Evolutionary conservation across 2,113 vertebrate species (phyloP).

Genomic region (Phyllostomus discolor): DNA sequence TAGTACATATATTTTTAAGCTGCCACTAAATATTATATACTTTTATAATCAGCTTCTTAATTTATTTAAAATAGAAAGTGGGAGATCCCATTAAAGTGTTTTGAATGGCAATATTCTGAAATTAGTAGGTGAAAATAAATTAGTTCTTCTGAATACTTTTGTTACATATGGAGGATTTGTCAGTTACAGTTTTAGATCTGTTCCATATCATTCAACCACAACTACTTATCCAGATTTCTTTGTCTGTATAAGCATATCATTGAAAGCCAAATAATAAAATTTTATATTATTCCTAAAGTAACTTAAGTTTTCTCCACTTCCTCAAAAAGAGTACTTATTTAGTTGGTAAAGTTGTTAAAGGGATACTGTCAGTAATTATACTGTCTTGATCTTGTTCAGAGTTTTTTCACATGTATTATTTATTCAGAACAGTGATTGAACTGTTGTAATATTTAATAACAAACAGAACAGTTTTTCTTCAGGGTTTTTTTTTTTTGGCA

Average conservation of each 20-base stretch:
- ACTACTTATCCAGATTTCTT: neutral
- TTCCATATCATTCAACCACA: neutral
- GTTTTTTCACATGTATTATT: neutral
- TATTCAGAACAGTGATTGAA: neutral
- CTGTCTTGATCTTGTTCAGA: neutral
- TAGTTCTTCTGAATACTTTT: neutral
- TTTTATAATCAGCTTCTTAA: neutral
- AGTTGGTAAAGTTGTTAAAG: neutral
- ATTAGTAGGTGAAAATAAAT: neutral
- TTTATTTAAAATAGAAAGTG: neutral
- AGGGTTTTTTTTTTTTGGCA: neutral
- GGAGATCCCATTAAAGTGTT: neutral
- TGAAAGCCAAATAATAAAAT: neutral
- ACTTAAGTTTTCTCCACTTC: neutral
- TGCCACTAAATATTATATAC: neutral
- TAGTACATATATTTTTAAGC: neutral
- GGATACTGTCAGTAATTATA: neutral
- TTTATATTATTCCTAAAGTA: neutral
- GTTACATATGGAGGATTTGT: neutral
- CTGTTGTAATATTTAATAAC: neutral
- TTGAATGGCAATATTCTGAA: neutral
- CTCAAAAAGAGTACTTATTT: neutral
- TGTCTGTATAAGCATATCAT: neutral
- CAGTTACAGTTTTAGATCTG: neutral
- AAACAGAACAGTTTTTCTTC: neutral